Evolutionary conservation across 2,888 invertebrate genomes (phyloP).

Genomic region (Cephus sareptanus): DNA sequence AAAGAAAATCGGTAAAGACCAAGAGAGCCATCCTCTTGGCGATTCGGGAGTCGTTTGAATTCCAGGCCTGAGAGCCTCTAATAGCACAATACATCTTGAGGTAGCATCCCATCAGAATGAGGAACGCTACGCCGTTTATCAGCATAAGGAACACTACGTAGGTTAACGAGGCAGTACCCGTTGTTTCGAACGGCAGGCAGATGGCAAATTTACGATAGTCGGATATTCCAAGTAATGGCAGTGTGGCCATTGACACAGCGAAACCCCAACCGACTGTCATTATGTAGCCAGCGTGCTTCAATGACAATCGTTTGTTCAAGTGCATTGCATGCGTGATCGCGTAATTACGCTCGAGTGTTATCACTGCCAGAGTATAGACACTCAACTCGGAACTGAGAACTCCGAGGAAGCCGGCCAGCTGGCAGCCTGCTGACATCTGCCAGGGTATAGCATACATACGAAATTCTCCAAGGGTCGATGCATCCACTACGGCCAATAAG

Average conservation of each 20-base stretch:
- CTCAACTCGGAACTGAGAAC: constrained; percentile 94
- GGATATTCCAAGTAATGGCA: constrained; percentile 91
- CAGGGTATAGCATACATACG: constrained; percentile 96
- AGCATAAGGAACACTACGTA: constrained; percentile 93
- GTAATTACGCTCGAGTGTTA: constrained; percentile 94
- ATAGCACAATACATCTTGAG: constrained; percentile 98
- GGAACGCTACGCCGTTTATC: constrained; percentile 93
- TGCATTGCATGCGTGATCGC: constrained; percentile 99
- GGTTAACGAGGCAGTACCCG: constrained; percentile 79
- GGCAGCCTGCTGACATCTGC: constrained; percentile 96
- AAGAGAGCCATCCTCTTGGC: constrained; percentile 96
- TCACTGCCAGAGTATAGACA: constrained; percentile 95
- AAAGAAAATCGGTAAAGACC: constrained; percentile 96
- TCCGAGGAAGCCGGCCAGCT: constrained; percentile 93
- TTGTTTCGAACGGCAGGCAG: constrained; percentile 95
- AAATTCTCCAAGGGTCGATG: constrained; percentile 94
- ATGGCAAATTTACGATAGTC: constrained; percentile 97
- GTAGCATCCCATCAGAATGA: constrained; percentile 95
- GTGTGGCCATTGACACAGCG: constrained; percentile 84
- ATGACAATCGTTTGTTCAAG: constrained; percentile 90
- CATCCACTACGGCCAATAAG: constrained; percentile 94
- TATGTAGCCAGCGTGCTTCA: constrained; percentile 90
- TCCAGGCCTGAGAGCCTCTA: constrained; percentile 97
- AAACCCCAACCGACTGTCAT: constrained; percentile 96
- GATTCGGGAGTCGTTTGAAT: constrained; percentile 95